phyloP scores from a whole-genome alignment of 2,113 vertebrate species.

The Chlorodrepanis virens region DNA sequence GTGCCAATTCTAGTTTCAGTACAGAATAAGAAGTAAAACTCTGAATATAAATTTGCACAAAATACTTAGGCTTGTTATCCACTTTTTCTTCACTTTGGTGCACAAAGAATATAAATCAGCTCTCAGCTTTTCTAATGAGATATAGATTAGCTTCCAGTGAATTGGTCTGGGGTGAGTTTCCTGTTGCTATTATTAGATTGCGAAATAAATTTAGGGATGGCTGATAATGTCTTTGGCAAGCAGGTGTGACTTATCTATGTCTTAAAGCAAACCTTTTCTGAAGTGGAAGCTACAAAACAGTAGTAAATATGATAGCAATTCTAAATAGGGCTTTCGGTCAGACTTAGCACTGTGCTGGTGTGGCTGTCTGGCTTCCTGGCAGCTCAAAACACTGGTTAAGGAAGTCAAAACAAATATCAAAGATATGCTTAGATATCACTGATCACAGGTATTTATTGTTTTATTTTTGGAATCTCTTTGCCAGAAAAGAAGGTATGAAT shows the following conservation, averaged over 20 bases:
- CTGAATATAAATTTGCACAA: not conserved
- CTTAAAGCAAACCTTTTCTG: not conserved
- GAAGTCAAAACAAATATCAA: not conserved
- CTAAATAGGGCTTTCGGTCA: not conserved
- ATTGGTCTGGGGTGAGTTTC: not conserved
- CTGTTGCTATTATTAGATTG: not conserved
- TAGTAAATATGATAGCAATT: not conserved
- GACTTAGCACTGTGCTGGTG: not conserved
- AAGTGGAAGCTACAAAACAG: not conserved
- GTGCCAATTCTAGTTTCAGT: not conserved
- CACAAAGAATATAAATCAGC: not conserved
- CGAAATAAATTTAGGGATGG: not conserved
- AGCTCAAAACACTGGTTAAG: not conserved
- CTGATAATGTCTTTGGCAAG: not conserved
- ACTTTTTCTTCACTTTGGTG: not conserved
- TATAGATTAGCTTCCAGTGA: not conserved
- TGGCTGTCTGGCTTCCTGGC: not conserved
- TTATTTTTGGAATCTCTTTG: not conserved
- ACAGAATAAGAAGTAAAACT: not conserved
- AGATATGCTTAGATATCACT: not conserved
- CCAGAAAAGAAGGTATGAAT: not conserved
- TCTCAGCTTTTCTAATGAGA: not conserved
- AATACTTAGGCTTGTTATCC: not conserved
- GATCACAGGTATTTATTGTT: not conserved
- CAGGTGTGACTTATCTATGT: not conserved